Evolutionary conservation across 2,888 invertebrate genomes (phyloP), one percentile per base, ranked within the genome.

Genomic region (Conchocele bisecta): DNA sequence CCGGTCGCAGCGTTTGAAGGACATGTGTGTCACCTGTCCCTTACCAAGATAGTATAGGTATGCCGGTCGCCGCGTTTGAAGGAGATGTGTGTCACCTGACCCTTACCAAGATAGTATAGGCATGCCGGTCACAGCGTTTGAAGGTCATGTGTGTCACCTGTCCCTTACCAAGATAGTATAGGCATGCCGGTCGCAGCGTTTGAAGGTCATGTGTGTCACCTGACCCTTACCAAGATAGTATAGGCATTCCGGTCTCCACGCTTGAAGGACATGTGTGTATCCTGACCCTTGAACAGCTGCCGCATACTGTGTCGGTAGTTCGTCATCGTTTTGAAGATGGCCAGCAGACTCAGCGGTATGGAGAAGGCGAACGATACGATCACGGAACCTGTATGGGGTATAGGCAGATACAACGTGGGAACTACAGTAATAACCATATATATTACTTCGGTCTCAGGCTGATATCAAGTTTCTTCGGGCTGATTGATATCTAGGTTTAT

Each of bases 141-240:
- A 64, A 48, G 0, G 75, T 67, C 11, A 75, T 50, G 28, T 54
- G 54, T 11, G 28, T 56, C 51, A 63, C 60, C 35, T 56, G 51
- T 22, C 71, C 76, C 46, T 53, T 72, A 75, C 71, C 75, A 75
- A 4, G 15, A 75, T 56, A 50, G 54, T 48, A 9, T 46, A 26
- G 2, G 63, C 53, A 6, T 57, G 35, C 20, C 64, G 33, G 13
- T 4, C 11, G 5, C 53, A 41, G 4, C 67, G 42, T 11, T 64
- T 37, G 35, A 64, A 48, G 0, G 75, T 67, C 11, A 75, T 50
- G 28, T 54, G 54, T 11, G 28, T 56, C n/a, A n/a, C n/a, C n/a
- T n/a, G n/a, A 50, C 26, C 51, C 73, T 46, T 42, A 77, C 73
- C 74, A 77, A 5, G 15, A 77, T 60, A 48, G 57, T 56, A 6